Conservation (phyloP, 2,797 vertebrate species). For the Sus cebifrons region DNA sequence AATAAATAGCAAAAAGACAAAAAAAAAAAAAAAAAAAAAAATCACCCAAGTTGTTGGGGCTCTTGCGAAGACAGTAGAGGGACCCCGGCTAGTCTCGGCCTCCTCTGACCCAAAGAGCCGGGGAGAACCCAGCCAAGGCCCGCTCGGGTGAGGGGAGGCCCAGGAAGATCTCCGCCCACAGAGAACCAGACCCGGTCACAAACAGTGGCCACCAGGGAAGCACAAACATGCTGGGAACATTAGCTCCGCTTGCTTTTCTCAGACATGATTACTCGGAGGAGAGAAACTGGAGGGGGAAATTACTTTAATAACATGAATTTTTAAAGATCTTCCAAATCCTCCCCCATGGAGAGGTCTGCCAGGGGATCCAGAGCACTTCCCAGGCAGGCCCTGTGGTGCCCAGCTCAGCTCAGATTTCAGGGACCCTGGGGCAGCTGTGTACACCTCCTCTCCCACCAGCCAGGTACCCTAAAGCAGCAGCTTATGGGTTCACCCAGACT, state of each 20-base stretch:
- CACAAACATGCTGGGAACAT: not conserved
- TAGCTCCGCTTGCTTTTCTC: not conserved
- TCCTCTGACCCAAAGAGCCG: not conserved
- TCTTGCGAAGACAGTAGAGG: not conserved
- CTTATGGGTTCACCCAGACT: not conserved
- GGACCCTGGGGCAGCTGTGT: no score
- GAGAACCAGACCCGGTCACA: not conserved
- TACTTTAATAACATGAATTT: conserved; percentile 27
- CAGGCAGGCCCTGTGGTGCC: not conserved
- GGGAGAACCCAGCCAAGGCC: not conserved
- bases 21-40: not conserved
- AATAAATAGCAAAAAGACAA: no score
- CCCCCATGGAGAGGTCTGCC: not conserved
- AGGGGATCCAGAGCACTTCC: no score
- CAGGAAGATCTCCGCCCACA: not conserved
- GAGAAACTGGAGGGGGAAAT: not conserved
- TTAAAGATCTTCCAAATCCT: conserved; percentile 18
- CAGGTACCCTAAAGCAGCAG: not conserved
- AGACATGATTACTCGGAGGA: not conserved
- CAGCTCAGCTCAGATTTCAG: fast-evolving
- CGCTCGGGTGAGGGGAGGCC: not conserved
- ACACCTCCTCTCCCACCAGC: not conserved
- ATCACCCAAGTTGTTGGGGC: not conserved
- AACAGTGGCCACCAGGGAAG: not conserved
- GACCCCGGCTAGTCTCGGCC: not conserved